phyloP scores from a whole-genome alignment of 2,113 vertebrate species.

The Takifugu flavidus region DNA sequence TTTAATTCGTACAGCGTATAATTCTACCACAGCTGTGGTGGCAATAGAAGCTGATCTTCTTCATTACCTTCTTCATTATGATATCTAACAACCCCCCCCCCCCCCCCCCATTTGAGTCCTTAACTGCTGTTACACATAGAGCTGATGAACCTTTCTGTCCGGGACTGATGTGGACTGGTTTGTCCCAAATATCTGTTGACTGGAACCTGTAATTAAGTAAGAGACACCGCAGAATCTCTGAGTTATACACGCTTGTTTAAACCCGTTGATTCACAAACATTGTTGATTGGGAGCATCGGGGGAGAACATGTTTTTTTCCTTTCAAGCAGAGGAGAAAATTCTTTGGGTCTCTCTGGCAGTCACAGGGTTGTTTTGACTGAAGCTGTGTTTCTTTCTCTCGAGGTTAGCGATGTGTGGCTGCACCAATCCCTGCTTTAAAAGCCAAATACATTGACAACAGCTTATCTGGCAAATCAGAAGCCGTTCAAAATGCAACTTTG shows the following conservation, averaged over 20 bases:
- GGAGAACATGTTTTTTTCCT: slow-evolving; percentile 6
- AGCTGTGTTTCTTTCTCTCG: slow-evolving; percentile 41
- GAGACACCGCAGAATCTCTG: slow-evolving; percentile 24
- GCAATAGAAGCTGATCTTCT: slow-evolving; percentile 43
- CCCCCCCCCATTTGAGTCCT: slow-evolving; percentile 27
- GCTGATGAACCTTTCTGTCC: slow-evolving; percentile 45
- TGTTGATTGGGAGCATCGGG: slow-evolving; percentile 19
- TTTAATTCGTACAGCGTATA: not conserved
- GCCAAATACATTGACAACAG: slow-evolving; percentile 59
- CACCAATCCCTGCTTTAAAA: slow-evolving; percentile 51
- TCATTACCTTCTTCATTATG: slow-evolving; percentile 18
- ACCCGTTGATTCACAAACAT: slow-evolving; percentile 11
- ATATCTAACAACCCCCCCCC: slow-evolving; percentile 14
- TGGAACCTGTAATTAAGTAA: slow-evolving; percentile 29
- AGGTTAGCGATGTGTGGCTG: slow-evolving; percentile 51
- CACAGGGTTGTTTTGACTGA: slow-evolving; percentile 44
- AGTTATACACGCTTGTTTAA: slow-evolving; percentile 16
- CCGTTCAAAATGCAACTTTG: slow-evolving; percentile 51
- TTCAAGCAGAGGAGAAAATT: not conserved
- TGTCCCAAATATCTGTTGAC: slow-evolving; percentile 58
- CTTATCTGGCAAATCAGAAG: slow-evolving; percentile 55
- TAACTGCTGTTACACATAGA: slow-evolving; percentile 65
- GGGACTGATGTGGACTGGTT: slow-evolving; percentile 53
- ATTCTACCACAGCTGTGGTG: slow-evolving; percentile 15
- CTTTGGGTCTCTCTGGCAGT: slow-evolving; percentile 22